Conservation (phyloP, 2,113 vertebrate genomes). For the Gallinago paraguaiae region DNA sequence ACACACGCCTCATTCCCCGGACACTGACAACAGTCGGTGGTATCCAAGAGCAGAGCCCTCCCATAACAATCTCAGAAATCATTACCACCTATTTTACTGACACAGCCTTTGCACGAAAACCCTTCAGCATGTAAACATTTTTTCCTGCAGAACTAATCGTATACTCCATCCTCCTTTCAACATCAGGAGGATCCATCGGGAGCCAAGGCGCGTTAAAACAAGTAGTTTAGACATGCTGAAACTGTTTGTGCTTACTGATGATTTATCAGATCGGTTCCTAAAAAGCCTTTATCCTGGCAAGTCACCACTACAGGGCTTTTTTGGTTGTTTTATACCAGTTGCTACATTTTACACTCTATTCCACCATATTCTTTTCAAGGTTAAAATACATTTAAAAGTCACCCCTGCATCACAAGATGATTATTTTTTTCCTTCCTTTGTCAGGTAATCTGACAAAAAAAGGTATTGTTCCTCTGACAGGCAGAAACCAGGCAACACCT, state of each 20-base stretch:
- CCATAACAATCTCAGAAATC: neutral
- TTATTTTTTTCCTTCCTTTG: neutral
- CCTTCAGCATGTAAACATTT: neutral
- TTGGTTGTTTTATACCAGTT: neutral
- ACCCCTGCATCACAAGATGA: neutral
- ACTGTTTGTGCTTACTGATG: neutral
- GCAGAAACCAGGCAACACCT: slow-evolving; percentile 7
- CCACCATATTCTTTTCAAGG: neutral
- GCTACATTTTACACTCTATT: neutral
- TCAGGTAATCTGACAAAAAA: neutral
- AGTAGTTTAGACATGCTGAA: neutral
- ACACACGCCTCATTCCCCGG: neutral
- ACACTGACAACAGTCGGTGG: neutral
- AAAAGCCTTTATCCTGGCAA: neutral
- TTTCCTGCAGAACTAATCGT: neutral
- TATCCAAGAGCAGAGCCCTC: neutral
- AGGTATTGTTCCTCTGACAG: neutral
- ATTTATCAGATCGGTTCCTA: neutral
- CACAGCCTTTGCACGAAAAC: neutral
- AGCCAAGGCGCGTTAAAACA: neutral
- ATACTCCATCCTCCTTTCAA: neutral
- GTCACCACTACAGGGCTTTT: neutral
- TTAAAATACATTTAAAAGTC: neutral
- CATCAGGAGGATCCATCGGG: neutral
- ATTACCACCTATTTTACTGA: neutral